Base-by-base conservation (phyloP, 2,113 vertebrate species). In the Tetrax tetrax region DNA sequence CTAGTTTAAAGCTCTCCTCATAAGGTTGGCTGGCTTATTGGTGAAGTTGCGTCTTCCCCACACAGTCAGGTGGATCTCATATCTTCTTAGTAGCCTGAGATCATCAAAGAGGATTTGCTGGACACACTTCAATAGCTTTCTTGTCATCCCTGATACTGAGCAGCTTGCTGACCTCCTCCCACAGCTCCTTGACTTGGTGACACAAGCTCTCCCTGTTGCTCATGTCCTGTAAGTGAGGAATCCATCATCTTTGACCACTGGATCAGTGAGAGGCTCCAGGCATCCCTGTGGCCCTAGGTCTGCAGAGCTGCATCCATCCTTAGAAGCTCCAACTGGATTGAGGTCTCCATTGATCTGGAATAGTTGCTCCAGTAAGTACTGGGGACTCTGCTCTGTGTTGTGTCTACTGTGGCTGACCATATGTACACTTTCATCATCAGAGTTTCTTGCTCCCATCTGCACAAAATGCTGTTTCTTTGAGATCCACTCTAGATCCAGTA, bases 321-420 rank as follows among this genome's bases (percentile, higher is more conserved):
- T 0, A 1, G 16, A 23, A 68, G 14, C 29, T 84, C 24, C 35
- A 57, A 3, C 1, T 14, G 47, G 8, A 3, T 1, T 63, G 31
- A 64, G 11, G 3, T 74, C 43, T 75, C 18, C 9, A 24, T 25
- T 72, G 20, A 69, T 3, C n/a, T 4, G 2, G 3, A 83, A 29
- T 19, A 56, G 14, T 64, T 82, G 22, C 48, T 78, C 6, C 28
- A 85, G 35, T 35, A 14, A 4, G 17, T 71, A 43, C 57, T 19
- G 35, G 7, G 27, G 8, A 51, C 28, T 33, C 11, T 22, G 21
- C 12, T 68, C 15, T 50, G n/a, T 60, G 9, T 6, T 31, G 28
- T 33, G 24, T 35, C 29, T 43, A 20, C 25, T 38, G 38, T 12
- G 48, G 12, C 29, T 41, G 21, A 47, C 10, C 29, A 70, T 22